These are phyloP conservation scores for Ormia ochracea DNA, from an alignment of 2,888 invertebrate species.

Conservation along the genomic window DNA sequence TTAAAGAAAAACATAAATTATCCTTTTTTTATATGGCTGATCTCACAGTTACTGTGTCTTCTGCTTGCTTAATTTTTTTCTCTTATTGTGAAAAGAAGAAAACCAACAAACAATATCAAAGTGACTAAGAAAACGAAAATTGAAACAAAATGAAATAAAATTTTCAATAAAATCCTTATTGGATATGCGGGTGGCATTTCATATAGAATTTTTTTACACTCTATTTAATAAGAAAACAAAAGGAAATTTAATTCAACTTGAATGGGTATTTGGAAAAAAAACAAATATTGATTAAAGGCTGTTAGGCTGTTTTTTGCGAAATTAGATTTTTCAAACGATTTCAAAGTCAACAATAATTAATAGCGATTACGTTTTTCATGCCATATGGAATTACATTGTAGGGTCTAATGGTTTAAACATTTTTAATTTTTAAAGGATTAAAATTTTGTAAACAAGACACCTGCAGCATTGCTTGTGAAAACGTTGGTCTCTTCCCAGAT, in stretches of 20 bases:
- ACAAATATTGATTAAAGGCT: slow-evolving; percentile 22
- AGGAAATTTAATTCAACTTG: slow-evolving; percentile 4
- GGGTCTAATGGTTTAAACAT: background rate
- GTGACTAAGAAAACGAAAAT: background rate
- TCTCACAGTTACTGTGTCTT: background rate
- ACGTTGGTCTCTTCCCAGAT: no score
- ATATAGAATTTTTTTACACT: background rate
- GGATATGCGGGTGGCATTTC: slow-evolving; percentile 46
- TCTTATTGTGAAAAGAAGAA: slow-evolving; percentile 53
- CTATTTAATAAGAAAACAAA: slow-evolving; percentile 16
- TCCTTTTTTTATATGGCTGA: slow-evolving; percentile 20
- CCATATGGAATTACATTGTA: background rate
- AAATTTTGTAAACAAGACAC: background rate
- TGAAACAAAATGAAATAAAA: slow-evolving; percentile 30
- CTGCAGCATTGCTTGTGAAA: no score
- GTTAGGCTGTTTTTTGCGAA: background rate
- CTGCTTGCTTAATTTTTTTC: background rate
- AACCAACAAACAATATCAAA: slow-evolving; percentile 20
- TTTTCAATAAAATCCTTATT: slow-evolving; percentile 38
- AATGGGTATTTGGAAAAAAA: slow-evolving; percentile 30
- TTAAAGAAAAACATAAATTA: slow-evolving; percentile 57
- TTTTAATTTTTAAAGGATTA: background rate
- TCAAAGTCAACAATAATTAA: slow-evolving; percentile 46
- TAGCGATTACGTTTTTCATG: slow-evolving; percentile 19
- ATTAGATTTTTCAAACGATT: background rate